These are phyloP conservation scores for Mus pahari DNA, from an alignment of 2,113 vertebrate species.

Conservation along the genomic window DNA sequence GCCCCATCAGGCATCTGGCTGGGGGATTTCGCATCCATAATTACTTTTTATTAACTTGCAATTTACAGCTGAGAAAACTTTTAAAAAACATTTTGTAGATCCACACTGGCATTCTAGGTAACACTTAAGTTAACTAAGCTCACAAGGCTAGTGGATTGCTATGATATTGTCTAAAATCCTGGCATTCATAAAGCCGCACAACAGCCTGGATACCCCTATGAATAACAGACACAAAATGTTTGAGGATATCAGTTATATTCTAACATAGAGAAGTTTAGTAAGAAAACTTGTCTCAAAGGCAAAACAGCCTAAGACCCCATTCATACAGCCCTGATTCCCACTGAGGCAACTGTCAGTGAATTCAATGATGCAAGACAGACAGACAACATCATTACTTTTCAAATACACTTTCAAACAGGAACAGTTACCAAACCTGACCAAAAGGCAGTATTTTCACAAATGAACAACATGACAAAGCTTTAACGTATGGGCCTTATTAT, in stretches of 20 bases:
- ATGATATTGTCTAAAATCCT: background rate
- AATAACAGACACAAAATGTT: background rate
- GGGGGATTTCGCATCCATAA: constrained; percentile 10
- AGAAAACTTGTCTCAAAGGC: constrained; percentile 16
- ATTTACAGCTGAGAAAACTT: background rate
- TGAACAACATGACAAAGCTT: background rate
- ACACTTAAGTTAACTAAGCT: background rate
- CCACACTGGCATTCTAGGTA: no score
- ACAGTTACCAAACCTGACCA: constrained; percentile 15
- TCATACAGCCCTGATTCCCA: constrained; percentile 56
- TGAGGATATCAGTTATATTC: constrained; percentile 4
- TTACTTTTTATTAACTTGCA: constrained; percentile 11
- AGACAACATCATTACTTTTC: constrained; percentile 47
- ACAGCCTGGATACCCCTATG: background rate
- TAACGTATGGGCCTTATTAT: background rate
- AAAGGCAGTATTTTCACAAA: constrained; percentile 22
- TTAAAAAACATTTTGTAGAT: no score
- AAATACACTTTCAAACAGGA: constrained; percentile 58
- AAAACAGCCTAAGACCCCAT: constrained; percentile 38
- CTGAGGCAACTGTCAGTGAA: constrained; percentile 36
- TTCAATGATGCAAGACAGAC: constrained; percentile 40
- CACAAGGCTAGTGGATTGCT: background rate
- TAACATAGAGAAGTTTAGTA: constrained; percentile 40
- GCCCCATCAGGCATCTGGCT: background rate
- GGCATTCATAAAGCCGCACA: background rate